These are phyloP conservation scores for Argyresthia goedartella DNA, from an alignment of 2,888 invertebrate genomes.

Conservation along the genomic window DNA sequence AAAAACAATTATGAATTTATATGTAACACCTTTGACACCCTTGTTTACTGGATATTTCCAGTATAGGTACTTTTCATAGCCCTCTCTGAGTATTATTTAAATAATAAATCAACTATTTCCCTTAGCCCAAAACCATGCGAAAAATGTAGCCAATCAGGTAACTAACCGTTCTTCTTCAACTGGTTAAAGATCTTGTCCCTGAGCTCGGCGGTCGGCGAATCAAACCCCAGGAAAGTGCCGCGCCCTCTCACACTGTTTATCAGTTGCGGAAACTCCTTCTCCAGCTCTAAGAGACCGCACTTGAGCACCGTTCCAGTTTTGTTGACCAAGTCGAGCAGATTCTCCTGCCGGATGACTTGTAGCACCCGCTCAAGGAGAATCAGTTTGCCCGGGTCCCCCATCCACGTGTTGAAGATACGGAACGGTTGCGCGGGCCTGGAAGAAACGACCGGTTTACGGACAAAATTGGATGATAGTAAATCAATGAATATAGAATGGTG, in stretches of 20 bases:
- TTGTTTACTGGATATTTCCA: too few species aligned
- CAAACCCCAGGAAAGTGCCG: conserved; percentile 89
- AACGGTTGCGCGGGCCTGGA: conserved; percentile 81
- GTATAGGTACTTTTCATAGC: too few species aligned
- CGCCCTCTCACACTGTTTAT: conserved; percentile 87
- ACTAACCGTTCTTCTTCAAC: conserved; percentile 79
- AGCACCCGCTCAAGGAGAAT: conserved; percentile 87
- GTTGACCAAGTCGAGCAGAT: conserved; percentile 80
- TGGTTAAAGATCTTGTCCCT: conserved; percentile 79
- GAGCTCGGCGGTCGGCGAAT: conserved; percentile 71
- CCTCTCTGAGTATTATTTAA: too few species aligned
- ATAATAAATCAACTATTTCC: too few species aligned
- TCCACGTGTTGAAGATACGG: conserved; percentile 98
- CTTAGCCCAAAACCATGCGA: too few species aligned
- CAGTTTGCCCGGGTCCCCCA: conserved; percentile 97
- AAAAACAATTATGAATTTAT: too few species aligned
- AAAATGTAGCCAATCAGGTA: background rate
- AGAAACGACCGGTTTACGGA: too few species aligned
- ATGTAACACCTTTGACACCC: too few species aligned
- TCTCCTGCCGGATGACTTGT: conserved; percentile 84
- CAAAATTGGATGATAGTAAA: too few species aligned
- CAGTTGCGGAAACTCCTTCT: conserved; percentile 78
- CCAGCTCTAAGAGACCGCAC: conserved; percentile 73
- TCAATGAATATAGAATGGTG: too few species aligned
- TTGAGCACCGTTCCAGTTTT: conserved; percentile 77